These are phyloP conservation scores for Istiophorus platypterus DNA, from an alignment of 2,113 vertebrate genomes.

Conservation along the genomic window DNA sequence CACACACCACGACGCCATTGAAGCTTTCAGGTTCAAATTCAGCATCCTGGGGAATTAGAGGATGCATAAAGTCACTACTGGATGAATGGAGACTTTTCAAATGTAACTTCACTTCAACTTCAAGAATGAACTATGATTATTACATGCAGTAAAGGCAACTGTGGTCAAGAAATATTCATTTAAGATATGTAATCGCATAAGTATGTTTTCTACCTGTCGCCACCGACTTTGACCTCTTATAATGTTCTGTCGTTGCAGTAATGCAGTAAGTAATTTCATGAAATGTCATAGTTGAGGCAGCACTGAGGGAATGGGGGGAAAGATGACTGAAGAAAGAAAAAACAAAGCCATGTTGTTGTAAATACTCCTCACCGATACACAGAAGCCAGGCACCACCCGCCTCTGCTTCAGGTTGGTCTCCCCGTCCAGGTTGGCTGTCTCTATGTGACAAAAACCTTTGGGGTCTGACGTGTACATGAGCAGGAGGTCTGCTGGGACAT, in stretches of 20 bases:
- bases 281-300: slow-evolving; percentile 2
- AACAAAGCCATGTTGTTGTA: not conserved
- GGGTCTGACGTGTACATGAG: slow-evolving; percentile 91
- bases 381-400: slow-evolving; percentile 70
- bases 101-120: slow-evolving; percentile 29
- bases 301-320: not conserved
- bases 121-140: not conserved
- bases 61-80: not conserved
- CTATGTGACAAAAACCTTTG: slow-evolving; percentile 89
- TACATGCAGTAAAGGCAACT: not conserved
- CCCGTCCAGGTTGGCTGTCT: slow-evolving; percentile 93
- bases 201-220: slow-evolving; percentile 8
- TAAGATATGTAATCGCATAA: slow-evolving; percentile 13
- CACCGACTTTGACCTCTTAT: not conserved
- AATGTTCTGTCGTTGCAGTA: not conserved
- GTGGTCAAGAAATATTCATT: not conserved
- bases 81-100: slow-evolving; percentile 7
- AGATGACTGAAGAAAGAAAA: not conserved
- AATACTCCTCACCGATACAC: slow-evolving; percentile 64
- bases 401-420: slow-evolving; percentile 97
- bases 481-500: slow-evolving; percentile 93
- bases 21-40: slow-evolving; percentile 86
- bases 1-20: slow-evolving; percentile 87
- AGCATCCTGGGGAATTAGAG: slow-evolving; percentile 60
- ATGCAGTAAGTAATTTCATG: not conserved